These are phyloP conservation scores for Chloroceryle inda DNA, from an alignment of 2,797 vertebrate genomes.

Conservation along the genomic window DNA sequence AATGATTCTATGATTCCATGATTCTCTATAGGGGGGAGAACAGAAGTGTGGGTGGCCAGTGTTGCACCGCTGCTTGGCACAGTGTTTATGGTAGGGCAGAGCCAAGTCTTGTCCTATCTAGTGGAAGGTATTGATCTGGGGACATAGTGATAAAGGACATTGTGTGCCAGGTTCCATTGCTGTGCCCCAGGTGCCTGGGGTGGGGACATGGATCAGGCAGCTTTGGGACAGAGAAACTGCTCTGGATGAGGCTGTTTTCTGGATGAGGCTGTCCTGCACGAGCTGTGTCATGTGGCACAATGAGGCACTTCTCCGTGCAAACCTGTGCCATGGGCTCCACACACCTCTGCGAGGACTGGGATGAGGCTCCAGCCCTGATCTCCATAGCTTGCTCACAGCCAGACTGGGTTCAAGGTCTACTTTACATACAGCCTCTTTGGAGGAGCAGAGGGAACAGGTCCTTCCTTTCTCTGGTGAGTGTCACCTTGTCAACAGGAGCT, in stretches of 20 bases:
- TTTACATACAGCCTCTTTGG: not conserved
- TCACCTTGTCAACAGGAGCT: not conserved
- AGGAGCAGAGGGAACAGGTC: not conserved
- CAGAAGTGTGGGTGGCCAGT: not conserved
- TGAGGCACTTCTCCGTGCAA: not conserved
- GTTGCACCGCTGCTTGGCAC: not conserved
- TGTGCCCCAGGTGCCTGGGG: not conserved
- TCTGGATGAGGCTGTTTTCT: not conserved
- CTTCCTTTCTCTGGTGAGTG: not conserved
- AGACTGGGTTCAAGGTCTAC: not conserved
- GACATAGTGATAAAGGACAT: not conserved
- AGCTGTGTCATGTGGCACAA: not conserved
- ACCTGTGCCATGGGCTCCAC: not conserved
- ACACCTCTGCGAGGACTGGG: not conserved
- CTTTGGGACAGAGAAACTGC: not conserved
- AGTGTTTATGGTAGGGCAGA: not conserved
- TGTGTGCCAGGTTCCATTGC: not conserved
- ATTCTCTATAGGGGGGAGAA: not conserved
- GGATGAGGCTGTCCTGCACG: too few relatives aligned
- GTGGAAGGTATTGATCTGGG: not conserved
- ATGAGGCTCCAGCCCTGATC: not conserved
- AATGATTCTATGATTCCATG: too few relatives aligned
- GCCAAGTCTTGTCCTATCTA: not conserved
- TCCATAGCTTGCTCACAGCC: not conserved
- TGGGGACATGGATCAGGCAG: not conserved